phyloP scores from a whole-genome alignment of 2,888 invertebrate species.

The Hanleya hanleyi region DNA sequence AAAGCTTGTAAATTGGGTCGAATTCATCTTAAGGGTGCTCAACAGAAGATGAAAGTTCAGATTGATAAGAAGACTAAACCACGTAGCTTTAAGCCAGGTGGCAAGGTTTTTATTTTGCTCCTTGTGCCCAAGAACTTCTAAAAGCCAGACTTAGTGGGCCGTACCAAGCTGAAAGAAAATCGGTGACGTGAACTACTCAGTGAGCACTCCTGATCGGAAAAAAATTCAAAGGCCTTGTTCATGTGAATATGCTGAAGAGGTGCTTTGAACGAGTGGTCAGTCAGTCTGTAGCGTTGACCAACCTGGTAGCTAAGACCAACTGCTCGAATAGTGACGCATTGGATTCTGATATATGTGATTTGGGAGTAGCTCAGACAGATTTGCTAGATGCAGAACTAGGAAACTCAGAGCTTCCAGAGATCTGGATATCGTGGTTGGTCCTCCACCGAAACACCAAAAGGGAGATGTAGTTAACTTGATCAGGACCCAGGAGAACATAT shows the following conservation, averaged over 20 bases:
- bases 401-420: neutral
- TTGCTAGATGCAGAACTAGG: neutral
- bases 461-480: slow-evolving; percentile 15
- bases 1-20: slow-evolving; percentile 27
- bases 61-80: neutral
- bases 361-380: neutral
- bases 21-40: neutral
- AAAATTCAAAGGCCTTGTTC: slow-evolving; percentile 6
- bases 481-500: slow-evolving; percentile 30
- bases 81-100: neutral
- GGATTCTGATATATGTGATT: neutral
- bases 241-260: slow-evolving; percentile 6
- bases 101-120: neutral
- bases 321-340: neutral
- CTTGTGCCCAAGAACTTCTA: slow-evolving; percentile 11
- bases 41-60: neutral
- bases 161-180: slow-evolving; percentile 26
- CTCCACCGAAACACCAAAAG: neutral
- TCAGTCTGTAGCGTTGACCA: slow-evolving; percentile 9
- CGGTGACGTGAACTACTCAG: slow-evolving; percentile 28
- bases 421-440: too few species aligned
- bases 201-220: slow-evolving; percentile 1
- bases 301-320: slow-evolving; percentile 21
- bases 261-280: neutral
- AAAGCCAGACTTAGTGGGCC: slow-evolving; percentile 37